Evolutionary conservation across 2,888 invertebrate genomes (phyloP), one percentile per base, ranked within the genome.

Genomic region (Cryptocephalus moraei): DNA sequence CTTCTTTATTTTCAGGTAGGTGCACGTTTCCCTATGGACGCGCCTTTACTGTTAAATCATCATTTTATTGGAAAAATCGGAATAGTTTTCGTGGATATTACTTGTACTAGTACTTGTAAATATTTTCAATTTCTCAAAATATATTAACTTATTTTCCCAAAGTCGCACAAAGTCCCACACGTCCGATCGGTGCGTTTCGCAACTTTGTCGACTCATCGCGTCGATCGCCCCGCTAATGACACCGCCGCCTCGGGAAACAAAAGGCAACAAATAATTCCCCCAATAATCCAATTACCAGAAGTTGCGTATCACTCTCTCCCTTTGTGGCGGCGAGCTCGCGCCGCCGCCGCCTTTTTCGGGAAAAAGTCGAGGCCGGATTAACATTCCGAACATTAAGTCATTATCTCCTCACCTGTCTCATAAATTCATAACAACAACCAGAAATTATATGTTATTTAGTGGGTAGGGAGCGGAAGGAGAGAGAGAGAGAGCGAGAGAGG

Each of bases 401-500:
- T 63, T 62, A 63, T 58, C 56, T 54, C 56, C 57, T 63, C 62
- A 63, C 62, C 62, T 62, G 61, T 60, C 59, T 58, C 52, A 52
- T 59, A 58, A 55, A 58, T 58, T 58, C 50, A 41, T 50, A 55
- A 50, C 46, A 50, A 51, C 53, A 55, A 56, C 57, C 49, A 39
- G 45, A 50, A 53, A 61, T 61, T 57, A 59, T 48, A 47, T 50
- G 49, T 54, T 42, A 48, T 50, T 39, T 39, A 45, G 22, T 6
- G 22, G 22, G 3, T 42, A 32, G 45, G n/a, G 34, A 22, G 41
- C 33, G 34, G 14, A 41, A 39, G 14, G 39, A 36, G 33, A 6
- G 22, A 22, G 22, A 2, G 22, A 22, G 22, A 6, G 22, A 22
- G 22, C 22, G 22, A 22, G 22, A 22, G 22, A 22, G 6, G 22